Evolutionary conservation across 2,113 vertebrate genomes (phyloP), one percentile per base, ranked within the genome.

Genomic region (Apteryx owenii): DNA sequence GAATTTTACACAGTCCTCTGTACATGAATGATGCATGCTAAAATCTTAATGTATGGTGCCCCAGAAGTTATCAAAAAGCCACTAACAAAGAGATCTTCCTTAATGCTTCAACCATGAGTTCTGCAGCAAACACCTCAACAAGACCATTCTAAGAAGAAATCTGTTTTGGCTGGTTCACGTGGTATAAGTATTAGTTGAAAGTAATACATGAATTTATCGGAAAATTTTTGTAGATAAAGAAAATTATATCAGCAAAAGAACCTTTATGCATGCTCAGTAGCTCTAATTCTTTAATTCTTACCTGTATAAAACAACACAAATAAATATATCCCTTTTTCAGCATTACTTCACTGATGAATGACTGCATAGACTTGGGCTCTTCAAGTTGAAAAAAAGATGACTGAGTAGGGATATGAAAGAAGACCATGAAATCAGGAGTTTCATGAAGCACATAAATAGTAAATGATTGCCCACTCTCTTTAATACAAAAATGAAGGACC

Each of bases 161-260:
- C 7, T 4, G 2, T 11, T 86, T 83, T 56, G 25, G 8, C 16
- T 29, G 1, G 0, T 23, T 66, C 2, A 3, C 25, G 18, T 31
- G 29, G 29, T 58, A 1, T 53, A 79, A 75, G 9, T 66, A 58
- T 64, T 56, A 61, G 19, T 51, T 38, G 40, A 80, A 91, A 70
- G 26, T 40, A 85, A 22, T 9, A 26, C 2, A 13, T 21, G 2
- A 8, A 48, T 80, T 66, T 61, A 62, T 66, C 36, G 17, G 23
- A 8, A 76, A 70, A 25, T 61, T 76, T 70, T 83, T 56, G 18
- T 31, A 71, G 12, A 28, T 20, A 19, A 81, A 56, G 29, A 64
- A 36, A 36, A 58, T 25, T 10, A 7, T 33, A 48, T 11, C 17
- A 58, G 31, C 1, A 78, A 78, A 78, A 69, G 4, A 5, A 58